These are phyloP conservation scores for Trissolcus japonicus DNA, from an alignment of 2,888 invertebrate species.

Conservation along the genomic window DNA sequence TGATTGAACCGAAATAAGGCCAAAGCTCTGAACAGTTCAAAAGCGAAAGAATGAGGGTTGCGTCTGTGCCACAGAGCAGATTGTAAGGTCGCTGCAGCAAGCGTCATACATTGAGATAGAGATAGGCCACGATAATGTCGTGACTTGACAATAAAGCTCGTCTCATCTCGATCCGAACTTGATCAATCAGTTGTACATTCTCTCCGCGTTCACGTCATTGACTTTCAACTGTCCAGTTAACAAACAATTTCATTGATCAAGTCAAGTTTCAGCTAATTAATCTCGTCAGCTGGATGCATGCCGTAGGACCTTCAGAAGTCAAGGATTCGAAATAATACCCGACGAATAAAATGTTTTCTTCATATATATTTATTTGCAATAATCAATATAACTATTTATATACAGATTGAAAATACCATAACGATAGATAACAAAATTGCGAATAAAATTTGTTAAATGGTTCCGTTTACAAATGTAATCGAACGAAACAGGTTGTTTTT, in stretches of 20 bases:
- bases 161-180: constrained; percentile 64
- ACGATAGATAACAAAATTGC: constrained; percentile 71
- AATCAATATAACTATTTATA: constrained; percentile 73
- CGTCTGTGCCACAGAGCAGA: constrained; percentile 57
- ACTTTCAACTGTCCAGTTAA: constrained; percentile 56
- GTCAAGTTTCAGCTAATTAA: constrained; percentile 34
- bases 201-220: constrained; percentile 42
- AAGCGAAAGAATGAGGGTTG: constrained; percentile 27
- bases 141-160: constrained; percentile 75
- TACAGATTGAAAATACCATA: constrained; percentile 72
- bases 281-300: constrained; percentile 3
- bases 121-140: constrained; percentile 74
- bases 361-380: constrained; percentile 68
- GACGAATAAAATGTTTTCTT: constrained; percentile 37
- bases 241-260: constrained; percentile 44
- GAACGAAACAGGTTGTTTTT: constrained; percentile 13
- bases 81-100: constrained; percentile 61
- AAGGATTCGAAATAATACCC: constrained; percentile 33
- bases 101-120: constrained; percentile 69
- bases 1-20: no score
- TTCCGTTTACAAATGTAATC: constrained; percentile 10
- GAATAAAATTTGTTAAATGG: constrained; percentile 38
- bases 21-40: constrained; percentile 3
- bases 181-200: constrained; percentile 56
- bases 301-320: background rate